Evolutionary conservation across 2,888 invertebrate species (phyloP).

Genomic region (Watsonalla cultraria): DNA sequence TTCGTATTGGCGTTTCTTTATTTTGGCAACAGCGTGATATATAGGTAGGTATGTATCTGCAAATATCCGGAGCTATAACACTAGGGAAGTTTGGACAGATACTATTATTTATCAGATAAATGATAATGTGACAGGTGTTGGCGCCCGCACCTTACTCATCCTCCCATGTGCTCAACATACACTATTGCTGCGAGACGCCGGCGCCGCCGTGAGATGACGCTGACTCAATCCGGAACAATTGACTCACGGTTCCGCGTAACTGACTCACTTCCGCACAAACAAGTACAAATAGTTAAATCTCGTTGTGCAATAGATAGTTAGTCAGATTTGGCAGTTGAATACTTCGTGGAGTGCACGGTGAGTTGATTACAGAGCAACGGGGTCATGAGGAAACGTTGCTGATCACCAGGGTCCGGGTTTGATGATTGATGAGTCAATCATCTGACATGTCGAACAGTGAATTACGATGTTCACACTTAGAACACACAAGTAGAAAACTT

Average conservation of each 20-base stretch:
- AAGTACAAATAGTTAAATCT: slow-evolving; percentile 13
- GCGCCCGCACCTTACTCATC: slow-evolving; percentile 10
- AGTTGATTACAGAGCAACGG: neutral
- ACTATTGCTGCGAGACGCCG: neutral
- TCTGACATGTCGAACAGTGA: too few species aligned
- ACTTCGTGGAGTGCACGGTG: neutral
- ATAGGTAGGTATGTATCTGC: too few species aligned
- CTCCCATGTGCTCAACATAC: neutral
- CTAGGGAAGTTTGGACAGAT: too few species aligned
- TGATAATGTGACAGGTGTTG: too few species aligned
- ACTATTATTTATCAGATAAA: too few species aligned
- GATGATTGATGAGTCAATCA: too few species aligned
- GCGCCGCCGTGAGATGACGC: slow-evolving; percentile 15
- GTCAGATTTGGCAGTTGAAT: slow-evolving; percentile 4
- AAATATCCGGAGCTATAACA: too few species aligned
- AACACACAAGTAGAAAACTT: too few species aligned
- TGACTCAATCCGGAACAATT: slow-evolving; percentile 59
- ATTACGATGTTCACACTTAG: too few species aligned
- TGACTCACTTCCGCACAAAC: slow-evolving; percentile 59
- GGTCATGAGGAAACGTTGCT: neutral
- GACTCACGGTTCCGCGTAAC: slow-evolving; percentile 65
- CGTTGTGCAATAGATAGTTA: slow-evolving; percentile 22
- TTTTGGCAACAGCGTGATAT: too few species aligned
- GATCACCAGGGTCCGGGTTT: too few species aligned
- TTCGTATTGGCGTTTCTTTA: too few species aligned